Base-by-base conservation (phyloP, 2,113 vertebrate species). In the Gobiocypris rarus region DNA sequence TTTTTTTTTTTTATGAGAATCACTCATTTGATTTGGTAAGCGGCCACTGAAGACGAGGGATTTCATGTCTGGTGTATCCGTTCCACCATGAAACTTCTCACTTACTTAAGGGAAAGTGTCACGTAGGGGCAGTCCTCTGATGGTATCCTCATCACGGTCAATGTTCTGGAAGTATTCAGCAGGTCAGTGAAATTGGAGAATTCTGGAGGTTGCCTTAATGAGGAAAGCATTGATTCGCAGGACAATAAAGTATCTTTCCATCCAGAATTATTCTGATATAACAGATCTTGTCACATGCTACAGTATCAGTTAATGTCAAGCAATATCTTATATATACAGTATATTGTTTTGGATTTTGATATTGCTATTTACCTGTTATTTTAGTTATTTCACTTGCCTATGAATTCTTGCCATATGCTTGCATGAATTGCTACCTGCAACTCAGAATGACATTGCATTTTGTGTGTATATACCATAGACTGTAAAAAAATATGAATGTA, bases 211-310 rank as follows among this genome's bases (percentile, higher is more conserved):
- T 22, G 26, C 28, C 74, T 48, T 65, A 43, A 78, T 78, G 75
- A 59, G 75, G 56, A 78, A 61, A 78, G 59, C 77, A 80, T 80
- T 11, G 38, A 45, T 65, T 80, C 1, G 2, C 24, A 28, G 9
- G 15, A 50, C 7, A 61, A 86, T 73, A 81, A 61, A 58, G 65
- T 48, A 71, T 19, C 86, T 74, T 82, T 74, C 86, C 50, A 41
- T 76, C 26, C 10, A 63, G 1, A 61, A 78, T 26, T 43, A 15
- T 41, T 58, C 26, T 4, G 54, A 63, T 45, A 43, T 79, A 45
- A 63, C 14, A 4, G 17, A 76, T 13, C 52, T 31, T 78, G 34
- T 38, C 24, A 45, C 10, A 45, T 45, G 38, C 56, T 10, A 14
- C 4, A 24, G 10, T 67, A 45, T 43, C 28, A 65, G 61, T 65